These are phyloP conservation scores for Hylomyscus alleni DNA, from an alignment of 2,797 vertebrate genomes.

Conservation along the genomic window DNA sequence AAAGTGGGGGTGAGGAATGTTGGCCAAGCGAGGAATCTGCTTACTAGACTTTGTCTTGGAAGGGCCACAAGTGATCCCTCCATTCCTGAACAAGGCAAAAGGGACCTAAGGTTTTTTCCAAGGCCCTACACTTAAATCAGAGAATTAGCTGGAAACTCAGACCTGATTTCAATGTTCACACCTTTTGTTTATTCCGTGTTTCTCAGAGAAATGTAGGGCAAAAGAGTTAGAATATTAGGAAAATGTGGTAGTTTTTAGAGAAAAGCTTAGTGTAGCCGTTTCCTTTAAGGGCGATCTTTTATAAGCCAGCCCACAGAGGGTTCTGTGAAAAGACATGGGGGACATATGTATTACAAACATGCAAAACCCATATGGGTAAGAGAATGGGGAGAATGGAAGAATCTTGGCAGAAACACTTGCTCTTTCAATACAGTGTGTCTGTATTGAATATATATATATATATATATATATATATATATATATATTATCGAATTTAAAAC, in stretches of 20 bases:
- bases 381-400: slow-evolving; percentile 49
- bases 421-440: slow-evolving; percentile 61
- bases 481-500: slow-evolving; percentile 79
- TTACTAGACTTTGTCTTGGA: background rate
- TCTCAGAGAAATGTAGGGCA: background rate
- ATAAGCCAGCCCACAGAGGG: slow-evolving; percentile 36
- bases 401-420: slow-evolving; percentile 71
- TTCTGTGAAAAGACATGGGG: slow-evolving; percentile 60
- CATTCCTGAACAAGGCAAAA: background rate
- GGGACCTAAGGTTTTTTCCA: background rate
- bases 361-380: slow-evolving; percentile 73
- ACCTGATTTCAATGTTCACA: background rate
- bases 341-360: slow-evolving; percentile 60
- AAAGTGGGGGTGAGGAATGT: background rate
- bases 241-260: slow-evolving; percentile 41
- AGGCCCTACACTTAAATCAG: background rate
- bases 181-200: background rate
- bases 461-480: background rate
- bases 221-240: background rate
- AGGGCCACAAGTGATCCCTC: background rate
- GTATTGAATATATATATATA: slow-evolving; percentile 12
- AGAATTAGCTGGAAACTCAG: background rate
- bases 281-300: slow-evolving; percentile 42
- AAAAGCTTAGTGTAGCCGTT: slow-evolving; percentile 29
- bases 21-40: fast-evolving